These are phyloP conservation scores for Platycheirus albimanus DNA, from an alignment of 2,888 invertebrate species.

Conservation along the genomic window DNA sequence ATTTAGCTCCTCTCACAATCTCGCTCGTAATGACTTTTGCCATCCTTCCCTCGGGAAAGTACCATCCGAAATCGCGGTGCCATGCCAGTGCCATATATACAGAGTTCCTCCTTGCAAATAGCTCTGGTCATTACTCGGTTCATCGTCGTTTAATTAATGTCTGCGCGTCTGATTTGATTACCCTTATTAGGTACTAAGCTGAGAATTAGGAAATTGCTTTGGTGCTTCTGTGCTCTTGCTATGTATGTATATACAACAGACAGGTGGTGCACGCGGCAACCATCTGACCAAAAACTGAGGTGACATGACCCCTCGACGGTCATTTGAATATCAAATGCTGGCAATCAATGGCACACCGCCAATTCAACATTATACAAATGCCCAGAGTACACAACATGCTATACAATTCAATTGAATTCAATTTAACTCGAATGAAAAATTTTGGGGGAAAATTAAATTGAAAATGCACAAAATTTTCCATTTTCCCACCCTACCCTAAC, in stretches of 20 bases:
- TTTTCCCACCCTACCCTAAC: neutral
- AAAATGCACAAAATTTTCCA: slow-evolving; percentile 6
- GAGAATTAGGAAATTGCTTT: slow-evolving; percentile 63
- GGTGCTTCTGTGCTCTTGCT: slow-evolving; percentile 8
- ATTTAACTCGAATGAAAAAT: slow-evolving; percentile 18
- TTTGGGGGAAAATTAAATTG: slow-evolving; percentile 46
- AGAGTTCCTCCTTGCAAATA: slow-evolving; percentile 50
- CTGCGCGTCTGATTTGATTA: slow-evolving; percentile 70
- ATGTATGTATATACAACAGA: no score
- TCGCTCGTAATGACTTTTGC: slow-evolving; percentile 66
- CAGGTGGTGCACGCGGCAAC: slow-evolving; percentile 19
- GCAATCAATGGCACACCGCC: slow-evolving; percentile 43
- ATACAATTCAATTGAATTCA: slow-evolving; percentile 5
- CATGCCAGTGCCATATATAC: no score
- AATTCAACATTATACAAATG: slow-evolving; percentile 4
- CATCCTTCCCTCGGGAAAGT: slow-evolving; percentile 47
- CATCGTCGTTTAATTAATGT: slow-evolving; percentile 70
- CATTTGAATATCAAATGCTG: slow-evolving; percentile 24
- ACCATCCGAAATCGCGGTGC: slow-evolving; percentile 19
- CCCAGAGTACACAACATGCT: no score
- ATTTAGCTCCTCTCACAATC: slow-evolving; percentile 60
- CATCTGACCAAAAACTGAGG: slow-evolving; percentile 3
- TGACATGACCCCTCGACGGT: slow-evolving; percentile 48
- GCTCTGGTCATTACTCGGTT: slow-evolving; percentile 60
- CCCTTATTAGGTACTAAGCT: slow-evolving; percentile 65